Conservation (phyloP, 2,888 invertebrate genomes). For the Netelia virgata region DNA sequence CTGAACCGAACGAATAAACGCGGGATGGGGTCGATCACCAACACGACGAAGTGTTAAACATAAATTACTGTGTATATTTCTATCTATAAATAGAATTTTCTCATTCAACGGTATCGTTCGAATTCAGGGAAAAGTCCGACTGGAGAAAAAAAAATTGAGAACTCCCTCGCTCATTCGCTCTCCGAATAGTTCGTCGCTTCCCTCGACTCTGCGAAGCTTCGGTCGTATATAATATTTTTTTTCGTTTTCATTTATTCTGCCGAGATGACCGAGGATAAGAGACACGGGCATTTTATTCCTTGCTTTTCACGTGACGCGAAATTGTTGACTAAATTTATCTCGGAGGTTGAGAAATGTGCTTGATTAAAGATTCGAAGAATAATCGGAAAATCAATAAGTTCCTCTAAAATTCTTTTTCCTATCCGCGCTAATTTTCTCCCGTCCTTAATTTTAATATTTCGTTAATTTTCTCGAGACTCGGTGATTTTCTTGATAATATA, state of each 20-base stretch:
- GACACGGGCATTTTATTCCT: constrained; percentile 20
- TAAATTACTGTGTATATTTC: constrained; percentile 42
- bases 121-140: constrained; percentile 21
- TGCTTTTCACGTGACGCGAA: not conserved
- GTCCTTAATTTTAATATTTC: not conserved
- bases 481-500: not conserved
- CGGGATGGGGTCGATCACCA: constrained; percentile 40
- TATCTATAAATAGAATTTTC: constrained; percentile 53
- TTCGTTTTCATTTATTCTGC: constrained; percentile 9
- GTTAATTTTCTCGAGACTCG: not conserved
- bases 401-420: not conserved
- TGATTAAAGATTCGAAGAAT: too few species aligned
- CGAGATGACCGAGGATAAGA: constrained; percentile 40
- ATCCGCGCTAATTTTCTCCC: not conserved
- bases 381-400: too few species aligned
- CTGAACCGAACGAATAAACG: constrained; percentile 49
- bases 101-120: constrained; percentile 43
- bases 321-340: constrained; percentile 28
- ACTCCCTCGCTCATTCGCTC: not conserved
- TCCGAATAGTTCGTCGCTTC: not conserved
- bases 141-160: constrained; percentile 13
- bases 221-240: not conserved
- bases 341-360: too few species aligned
- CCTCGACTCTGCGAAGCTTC: constrained; percentile 34
- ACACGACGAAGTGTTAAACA: constrained; percentile 49